Evolutionary conservation across 2,113 vertebrate genomes (phyloP), one percentile per base, ranked within the genome.

Genomic region (Cebidichthys violaceus): DNA sequence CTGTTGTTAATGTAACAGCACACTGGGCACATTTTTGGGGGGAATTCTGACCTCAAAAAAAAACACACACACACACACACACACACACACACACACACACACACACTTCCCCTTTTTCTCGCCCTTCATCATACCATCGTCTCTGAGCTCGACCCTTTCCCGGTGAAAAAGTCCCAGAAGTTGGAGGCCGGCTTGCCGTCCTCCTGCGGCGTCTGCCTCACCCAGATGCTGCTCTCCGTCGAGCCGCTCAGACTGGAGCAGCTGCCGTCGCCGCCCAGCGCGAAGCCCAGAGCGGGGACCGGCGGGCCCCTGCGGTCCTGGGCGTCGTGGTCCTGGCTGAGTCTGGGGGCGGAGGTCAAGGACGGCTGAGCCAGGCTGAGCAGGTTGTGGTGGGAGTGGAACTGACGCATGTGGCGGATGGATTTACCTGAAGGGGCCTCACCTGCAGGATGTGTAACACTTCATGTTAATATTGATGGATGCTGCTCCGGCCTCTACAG

Each of bases 131-230:
- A 96, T 90, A 96, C 95, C 88, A 95, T 86, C 3, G 95, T 96
- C 90, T 96, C 95, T 0, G 95, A 96, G 50, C 95, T 27, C 0
- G 95, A 94, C 20, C 92, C 88, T 80, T 95, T 96, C 70, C 95
- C 95, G 0, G 94, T 95, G 93, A 96, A 96, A 86, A 95, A 95
- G 92, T 96, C 95, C 95, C 95, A 96, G 90, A 96, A 96, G 74
- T 95, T 95, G 27, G 86, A 20, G 3, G 75, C 68, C 0, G 82
- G 39, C 41, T 94, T 94, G 81, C 71, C 69, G 72, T 94, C 93
- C 1, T 93, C 93, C 61, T 89, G 88, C 0, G 90, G 82, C 14
- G 79, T 67, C 89, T 91, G 93, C 6, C 86, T 86, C 52, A 93
- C 90, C 93, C 90, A 91, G 70, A 91, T 69, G 84, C 61, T 89